Percentiles rank a stretch among this genome's conserved stretches.
Conservation (phyloP, 92 coral and sea anemone genomes). For the Phenganax subtilis region DNA sequence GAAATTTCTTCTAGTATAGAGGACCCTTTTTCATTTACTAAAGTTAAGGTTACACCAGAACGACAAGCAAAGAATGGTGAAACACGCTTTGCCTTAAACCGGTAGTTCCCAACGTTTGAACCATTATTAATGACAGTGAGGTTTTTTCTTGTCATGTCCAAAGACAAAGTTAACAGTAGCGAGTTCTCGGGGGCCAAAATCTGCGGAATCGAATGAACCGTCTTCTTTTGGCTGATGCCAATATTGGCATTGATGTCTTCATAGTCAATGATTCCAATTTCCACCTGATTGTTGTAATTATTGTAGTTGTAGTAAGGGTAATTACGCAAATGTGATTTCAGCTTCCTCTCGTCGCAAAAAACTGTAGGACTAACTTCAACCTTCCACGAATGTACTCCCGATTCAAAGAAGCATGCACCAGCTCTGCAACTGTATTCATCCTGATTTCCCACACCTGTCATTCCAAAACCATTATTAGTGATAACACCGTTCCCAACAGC, state of each 20-base stretch:
- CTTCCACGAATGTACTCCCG: slow-evolving; percentile 29
- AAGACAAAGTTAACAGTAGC: background rate
- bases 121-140: background rate
- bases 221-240: slow-evolving; percentile 16
- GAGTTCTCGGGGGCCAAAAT: background rate
- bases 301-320: too few relatives aligned
- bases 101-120: background rate
- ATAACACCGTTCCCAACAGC: slow-evolving; percentile 2
- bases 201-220: background rate
- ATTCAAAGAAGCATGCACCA: background rate
- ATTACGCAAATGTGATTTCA: too few relatives aligned
- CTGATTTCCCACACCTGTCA: background rate
- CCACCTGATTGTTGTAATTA: background rate
- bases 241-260: slow-evolving; percentile 6
- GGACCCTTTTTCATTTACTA: too few relatives aligned
- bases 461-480: background rate
- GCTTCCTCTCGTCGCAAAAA: background rate
- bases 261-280: slow-evolving; percentile 25
- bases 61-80: slow-evolving; percentile 8
- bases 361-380: background rate
- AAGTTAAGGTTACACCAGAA: background rate
- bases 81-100: background rate
- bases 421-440: slow-evolving; percentile 11
- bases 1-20: too few relatives aligned
- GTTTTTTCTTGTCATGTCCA: slow-evolving; percentile 7